A percentile compares a stretch with the other conserved stretches of the same genome.
phyloP scores from a whole-genome alignment of 2,888 invertebrate genomes.

The Parnassius mnemosyne region DNA sequence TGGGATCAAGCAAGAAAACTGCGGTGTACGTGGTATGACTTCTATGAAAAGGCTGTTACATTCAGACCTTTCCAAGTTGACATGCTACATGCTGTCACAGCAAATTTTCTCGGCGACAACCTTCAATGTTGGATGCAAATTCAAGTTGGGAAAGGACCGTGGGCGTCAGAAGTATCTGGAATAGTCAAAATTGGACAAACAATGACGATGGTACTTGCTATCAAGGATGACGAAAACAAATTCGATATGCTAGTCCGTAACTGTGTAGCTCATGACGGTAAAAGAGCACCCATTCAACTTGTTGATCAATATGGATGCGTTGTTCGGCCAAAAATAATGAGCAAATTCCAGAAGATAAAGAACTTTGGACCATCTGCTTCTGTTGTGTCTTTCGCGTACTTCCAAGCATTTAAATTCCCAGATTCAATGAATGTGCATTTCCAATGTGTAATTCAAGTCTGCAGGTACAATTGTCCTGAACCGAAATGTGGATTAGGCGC shows the following conservation, averaged over 20 bases:
- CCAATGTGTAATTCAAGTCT: conserved; percentile 97
- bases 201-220: conserved; percentile 97
- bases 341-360: conserved; percentile 96
- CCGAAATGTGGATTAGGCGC: conserved; percentile 90
- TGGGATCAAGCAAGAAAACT: conserved; percentile 97
- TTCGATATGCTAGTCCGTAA: conserved; percentile 97
- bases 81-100: conserved; percentile 96
- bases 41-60: conserved; percentile 96
- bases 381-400: conserved; percentile 96
- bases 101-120: conserved; percentile 97
- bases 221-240: conserved; percentile 97
- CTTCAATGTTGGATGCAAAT: conserved; percentile 99
- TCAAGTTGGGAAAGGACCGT: conserved; percentile 96
- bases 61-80: conserved; percentile 98
- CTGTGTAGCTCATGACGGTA: conserved; percentile 96
- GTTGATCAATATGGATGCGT: conserved; percentile 97
- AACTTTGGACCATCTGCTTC: conserved; percentile 97
- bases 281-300: conserved; percentile 94
- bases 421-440: conserved; percentile 98
- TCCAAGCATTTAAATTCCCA: conserved; percentile 98
- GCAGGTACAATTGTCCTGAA: conserved; percentile 95
- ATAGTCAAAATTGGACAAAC: conserved; percentile 98
- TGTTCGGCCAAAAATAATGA: conserved; percentile 96
- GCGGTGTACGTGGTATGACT: conserved; percentile 97
- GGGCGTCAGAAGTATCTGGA: conserved; percentile 98